phyloP scores from a whole-genome alignment of 2,888 invertebrate genomes.

The Dascillus cervinus region DNA sequence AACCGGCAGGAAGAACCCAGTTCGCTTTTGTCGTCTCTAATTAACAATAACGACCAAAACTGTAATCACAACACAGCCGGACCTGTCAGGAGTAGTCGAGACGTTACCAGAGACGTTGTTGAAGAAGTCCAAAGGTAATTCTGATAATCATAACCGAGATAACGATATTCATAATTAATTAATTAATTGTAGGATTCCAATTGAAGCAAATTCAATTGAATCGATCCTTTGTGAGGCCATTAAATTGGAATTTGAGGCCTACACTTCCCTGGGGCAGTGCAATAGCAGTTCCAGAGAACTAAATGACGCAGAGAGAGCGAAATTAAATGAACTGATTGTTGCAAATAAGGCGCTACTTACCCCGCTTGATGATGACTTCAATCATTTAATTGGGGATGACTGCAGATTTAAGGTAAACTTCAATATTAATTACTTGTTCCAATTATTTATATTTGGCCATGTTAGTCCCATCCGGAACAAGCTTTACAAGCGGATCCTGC shows the following conservation, averaged over 20 bases:
- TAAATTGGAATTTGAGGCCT: slow-evolving; percentile 74
- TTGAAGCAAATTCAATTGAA: slow-evolving; percentile 67
- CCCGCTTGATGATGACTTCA: slow-evolving; percentile 76
- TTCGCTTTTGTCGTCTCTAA: slow-evolving; percentile 19
- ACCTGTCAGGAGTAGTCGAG: slow-evolving; percentile 23
- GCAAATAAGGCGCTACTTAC: slow-evolving; percentile 80
- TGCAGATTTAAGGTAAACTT: slow-evolving; percentile 50
- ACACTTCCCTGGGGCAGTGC: slow-evolving; percentile 53
- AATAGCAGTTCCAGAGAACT: slow-evolving; percentile 58
- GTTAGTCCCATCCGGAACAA: slow-evolving; percentile 19
- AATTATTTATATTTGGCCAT: neutral
- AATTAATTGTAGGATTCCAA: slow-evolving; percentile 42
- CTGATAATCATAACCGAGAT: neutral
- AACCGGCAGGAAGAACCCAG: slow-evolving; percentile 18
- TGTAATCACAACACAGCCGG: slow-evolving; percentile 26
- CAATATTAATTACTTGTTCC: neutral
- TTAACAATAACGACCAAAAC: slow-evolving; percentile 31
- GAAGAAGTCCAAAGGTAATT: slow-evolving; percentile 59
- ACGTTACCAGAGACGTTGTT: slow-evolving; percentile 54
- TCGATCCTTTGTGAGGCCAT: slow-evolving; percentile 80
- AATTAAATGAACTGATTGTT: slow-evolving; percentile 74
- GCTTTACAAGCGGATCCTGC: slow-evolving; percentile 52
- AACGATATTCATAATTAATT: slow-evolving; percentile 1
- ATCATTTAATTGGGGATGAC: slow-evolving; percentile 58
- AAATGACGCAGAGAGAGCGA: slow-evolving; percentile 75